Base-by-base conservation (phyloP, 1,140 invertebrate genomes). In the Drosophila quadrilineata region DNA sequence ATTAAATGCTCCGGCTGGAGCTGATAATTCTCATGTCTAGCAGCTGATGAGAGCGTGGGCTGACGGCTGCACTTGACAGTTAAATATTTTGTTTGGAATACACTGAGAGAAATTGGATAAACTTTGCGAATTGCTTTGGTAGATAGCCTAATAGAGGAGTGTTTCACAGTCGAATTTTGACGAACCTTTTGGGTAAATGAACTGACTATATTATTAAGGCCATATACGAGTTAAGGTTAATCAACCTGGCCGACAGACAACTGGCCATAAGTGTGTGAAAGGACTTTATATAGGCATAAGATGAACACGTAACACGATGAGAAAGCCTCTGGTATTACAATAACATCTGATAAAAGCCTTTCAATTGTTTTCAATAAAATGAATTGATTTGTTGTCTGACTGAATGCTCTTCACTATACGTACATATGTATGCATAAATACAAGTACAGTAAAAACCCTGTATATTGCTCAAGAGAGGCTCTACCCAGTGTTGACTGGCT, bases 341-440 rank as follows among this genome's bases (percentile, higher is more conserved):
- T 14, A 31, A 6, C 4, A 52, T 16, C 6, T 26, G 36, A 66
- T 60, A 60, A 60, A 60, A 62, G 63, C 48, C 45, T 45, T 65
- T 82, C 79, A 84, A 84, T 84, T 84, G 79, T 77, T 75, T 84
- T 77, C 65, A 77, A 84, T 84, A 58, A 73, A 74, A 84, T 84
- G 77, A 84, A 84, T 84, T 82, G 79, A 84, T 85, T 85, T 82
- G 77, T 64, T 85, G 72, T 69, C 72, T 54, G 59, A 59, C 72
- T 71, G 19, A 31, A 54, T 54, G 29, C 29, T 36, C 59, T 31
- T 43, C 36, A 28, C 43, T 26, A 45, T 45, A 45, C 28, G 5
- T 28, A 45, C 14, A 28, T 45, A 43, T 6, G 26, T 43, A 43
- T 22, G 10, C 8, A 16, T 45, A n/a, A n/a, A 28, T 45, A 6